These are phyloP conservation scores for Formica aserva DNA, from an alignment of 2,888 invertebrate species.

Conservation along the genomic window DNA sequence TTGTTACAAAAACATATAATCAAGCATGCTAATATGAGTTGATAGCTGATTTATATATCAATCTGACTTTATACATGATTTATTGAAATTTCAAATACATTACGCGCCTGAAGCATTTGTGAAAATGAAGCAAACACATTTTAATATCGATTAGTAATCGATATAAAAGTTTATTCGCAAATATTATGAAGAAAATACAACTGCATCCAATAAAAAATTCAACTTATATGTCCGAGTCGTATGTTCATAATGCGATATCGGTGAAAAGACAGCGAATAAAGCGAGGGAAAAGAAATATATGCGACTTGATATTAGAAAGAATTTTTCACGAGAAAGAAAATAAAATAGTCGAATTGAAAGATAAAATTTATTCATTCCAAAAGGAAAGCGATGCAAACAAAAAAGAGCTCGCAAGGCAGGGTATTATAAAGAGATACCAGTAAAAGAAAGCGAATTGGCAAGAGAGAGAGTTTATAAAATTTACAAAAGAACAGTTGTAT, in stretches of 20 bases:
- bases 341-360: neutral
- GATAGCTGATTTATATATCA: neutral
- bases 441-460: neutral
- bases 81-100: neutral
- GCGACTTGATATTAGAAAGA: neutral
- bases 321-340: neutral
- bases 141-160: neutral
- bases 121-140: neutral
- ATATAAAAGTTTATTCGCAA: neutral
- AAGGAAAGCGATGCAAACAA: neutral
- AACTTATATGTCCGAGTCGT: neutral
- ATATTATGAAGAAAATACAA: neutral
- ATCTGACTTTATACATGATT: neutral
- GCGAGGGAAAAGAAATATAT: neutral
- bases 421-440: neutral
- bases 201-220: neutral
- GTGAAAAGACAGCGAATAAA: neutral
- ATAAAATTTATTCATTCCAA: constrained; percentile 1
- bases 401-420: neutral
- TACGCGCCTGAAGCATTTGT: neutral
- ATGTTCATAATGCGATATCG: neutral
- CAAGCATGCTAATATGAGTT: neutral
- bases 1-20: neutral
- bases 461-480: constrained; percentile 5
- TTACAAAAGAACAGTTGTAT: neutral